These are phyloP conservation scores for Myiozetetes cayanensis DNA, from an alignment of 2,113 vertebrate species.

Conservation along the genomic window DNA sequence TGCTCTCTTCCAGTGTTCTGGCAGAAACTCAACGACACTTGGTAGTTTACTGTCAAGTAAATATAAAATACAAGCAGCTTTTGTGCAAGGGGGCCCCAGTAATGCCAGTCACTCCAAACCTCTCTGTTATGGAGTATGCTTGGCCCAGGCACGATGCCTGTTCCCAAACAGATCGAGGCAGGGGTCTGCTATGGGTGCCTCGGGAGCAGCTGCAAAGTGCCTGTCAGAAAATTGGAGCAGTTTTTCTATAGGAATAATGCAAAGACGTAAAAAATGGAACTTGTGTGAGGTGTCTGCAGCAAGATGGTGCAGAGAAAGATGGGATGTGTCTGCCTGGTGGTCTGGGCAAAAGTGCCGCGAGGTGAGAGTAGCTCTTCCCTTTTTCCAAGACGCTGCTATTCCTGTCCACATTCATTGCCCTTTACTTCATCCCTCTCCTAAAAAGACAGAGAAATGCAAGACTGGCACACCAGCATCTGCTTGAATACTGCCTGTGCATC, in stretches of 20 bases:
- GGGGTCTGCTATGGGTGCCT: not conserved
- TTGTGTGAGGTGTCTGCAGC: not conserved
- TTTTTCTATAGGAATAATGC: not conserved
- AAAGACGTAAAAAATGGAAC: not conserved
- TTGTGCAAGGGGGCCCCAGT: not conserved
- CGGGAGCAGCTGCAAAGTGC: not conserved
- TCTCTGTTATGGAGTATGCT: not conserved
- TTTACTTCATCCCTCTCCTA: not conserved
- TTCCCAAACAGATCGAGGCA: not conserved
- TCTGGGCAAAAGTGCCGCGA: not conserved
- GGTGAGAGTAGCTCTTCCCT: not conserved
- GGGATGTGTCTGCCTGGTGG: not conserved
- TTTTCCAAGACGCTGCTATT: not conserved
- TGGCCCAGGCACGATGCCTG: not conserved
- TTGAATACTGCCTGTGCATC: rapidly evolving
- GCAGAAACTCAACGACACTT: not conserved
- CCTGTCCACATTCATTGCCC: rapidly evolving
- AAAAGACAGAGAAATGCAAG: not conserved
- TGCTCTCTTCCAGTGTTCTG: not conserved
- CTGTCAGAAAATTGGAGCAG: not conserved
- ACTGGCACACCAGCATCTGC: not conserved
- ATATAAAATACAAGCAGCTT: not conserved
- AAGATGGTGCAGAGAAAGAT: not conserved
- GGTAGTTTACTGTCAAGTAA: not conserved
- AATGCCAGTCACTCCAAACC: not conserved